Conservation (phyloP, 30 jellyfish, hydroid and myxozoan genomes). For the Aurelia sp. region DNA sequence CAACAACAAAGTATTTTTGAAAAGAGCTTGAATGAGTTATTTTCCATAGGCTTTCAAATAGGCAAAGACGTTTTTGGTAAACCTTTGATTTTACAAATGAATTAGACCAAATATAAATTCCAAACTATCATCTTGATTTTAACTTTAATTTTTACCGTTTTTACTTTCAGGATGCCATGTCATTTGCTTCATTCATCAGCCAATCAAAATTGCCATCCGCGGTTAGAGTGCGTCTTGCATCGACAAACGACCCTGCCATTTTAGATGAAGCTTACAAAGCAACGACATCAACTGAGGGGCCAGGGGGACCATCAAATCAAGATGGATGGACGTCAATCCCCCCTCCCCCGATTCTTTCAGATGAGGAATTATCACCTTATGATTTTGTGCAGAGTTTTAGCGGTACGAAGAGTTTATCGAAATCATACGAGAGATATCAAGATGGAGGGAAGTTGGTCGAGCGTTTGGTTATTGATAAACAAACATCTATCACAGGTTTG, state of each 20-base stretch:
- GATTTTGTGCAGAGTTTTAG: conserved; percentile 48
- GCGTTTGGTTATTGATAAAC: conserved; percentile 44
- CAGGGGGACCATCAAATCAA: conserved; percentile 21
- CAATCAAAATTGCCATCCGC: conserved; percentile 75
- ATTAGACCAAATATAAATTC: too few species aligned
- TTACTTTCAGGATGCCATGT: conserved; percentile 52
- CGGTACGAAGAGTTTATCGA: conserved; percentile 9
- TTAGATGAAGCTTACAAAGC: conserved; percentile 70
- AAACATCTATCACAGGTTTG: conserved; percentile 56
- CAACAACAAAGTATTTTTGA: too few species aligned
- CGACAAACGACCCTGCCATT: conserved; percentile 46
- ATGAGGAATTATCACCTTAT: conserved; percentile 12
- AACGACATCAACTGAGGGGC: conserved; percentile 18
- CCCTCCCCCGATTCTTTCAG: conserved; percentile 61
- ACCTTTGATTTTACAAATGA: too few species aligned
- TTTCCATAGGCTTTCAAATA: too few species aligned
- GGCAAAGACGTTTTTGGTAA: too few species aligned
- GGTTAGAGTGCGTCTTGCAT: conserved; percentile 63
- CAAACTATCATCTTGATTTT: too few species aligned
- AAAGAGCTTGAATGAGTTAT: too few species aligned
- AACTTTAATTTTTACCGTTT: background rate
- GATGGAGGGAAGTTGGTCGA: conserved; percentile 59
- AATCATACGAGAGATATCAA: conserved; percentile 25
- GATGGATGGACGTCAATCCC: conserved; percentile 79
- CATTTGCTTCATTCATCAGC: conserved; percentile 76